Base-by-base conservation (phyloP, 1,140 invertebrate species). In the Charaxes varanes region DNA sequence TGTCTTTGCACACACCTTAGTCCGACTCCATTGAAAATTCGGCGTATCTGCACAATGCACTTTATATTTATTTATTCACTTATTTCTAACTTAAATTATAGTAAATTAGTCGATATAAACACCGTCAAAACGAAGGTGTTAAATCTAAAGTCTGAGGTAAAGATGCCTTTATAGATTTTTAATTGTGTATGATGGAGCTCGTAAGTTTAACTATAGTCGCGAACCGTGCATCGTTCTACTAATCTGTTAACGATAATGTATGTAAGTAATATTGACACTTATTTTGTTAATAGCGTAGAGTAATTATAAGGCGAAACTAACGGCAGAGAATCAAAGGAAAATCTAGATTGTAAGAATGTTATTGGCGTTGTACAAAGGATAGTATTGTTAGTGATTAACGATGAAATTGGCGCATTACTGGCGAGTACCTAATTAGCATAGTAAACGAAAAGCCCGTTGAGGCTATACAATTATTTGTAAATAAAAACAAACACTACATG, bases 81-180 rank as follows among this genome's bases (percentile, higher is more conserved):
- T 65, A 62, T 62, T 67, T 61, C 52, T 70, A 76, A 70, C 64
- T 78, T 82, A 73, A 66, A 77, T 62, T 73, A 66, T 77, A 70
- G 63, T 57, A 53, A 68, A 63, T 74, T 79, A 77, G 66, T 77
- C 67, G 41, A 54, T 74, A 79, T 64, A 65, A 51, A 65, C 76
- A 68, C 70, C 74, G 71, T 80, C 70, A 64, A 53, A 61, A 64
- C 62, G 73, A 73, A 55, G 78, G 74, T 74, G 78, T 70, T 62
- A 77, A 82, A 78, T 77, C 74, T 80, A 78, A 83, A 83, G 79
- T 83, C 79, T 83, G 79, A 83, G 79, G 79, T 83, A 71, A 80
- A 77, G 78, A 83, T 83, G 79, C 79, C 79, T 83, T 83, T 76
- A 71, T 83, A 83, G 79, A 83, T 80, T 76, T 81, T 77, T 76